These are phyloP conservation scores for Drosophila kurseongensis DNA, from an alignment of 1,140 invertebrate genomes.

Conservation along the genomic window DNA sequence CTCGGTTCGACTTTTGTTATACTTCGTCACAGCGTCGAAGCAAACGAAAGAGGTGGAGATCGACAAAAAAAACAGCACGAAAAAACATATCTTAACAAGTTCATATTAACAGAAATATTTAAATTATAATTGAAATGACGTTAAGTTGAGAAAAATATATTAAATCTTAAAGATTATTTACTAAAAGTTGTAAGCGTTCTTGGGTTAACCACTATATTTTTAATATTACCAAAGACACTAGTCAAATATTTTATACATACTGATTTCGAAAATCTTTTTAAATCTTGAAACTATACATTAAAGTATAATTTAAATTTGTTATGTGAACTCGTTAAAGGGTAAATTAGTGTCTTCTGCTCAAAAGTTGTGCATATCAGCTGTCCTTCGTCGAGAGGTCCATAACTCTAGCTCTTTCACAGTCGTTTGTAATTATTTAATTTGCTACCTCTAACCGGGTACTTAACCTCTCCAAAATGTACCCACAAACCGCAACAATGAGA, in stretches of 20 bases:
- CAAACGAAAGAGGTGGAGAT: slow-evolving; percentile 3
- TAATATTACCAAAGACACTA: too few species aligned
- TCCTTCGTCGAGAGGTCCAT: slow-evolving; percentile 8
- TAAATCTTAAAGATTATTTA: too few species aligned
- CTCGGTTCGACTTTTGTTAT: slow-evolving; percentile 11
- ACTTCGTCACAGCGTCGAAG: slow-evolving; percentile 4
- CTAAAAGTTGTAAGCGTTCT: too few species aligned
- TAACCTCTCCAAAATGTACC: slow-evolving; percentile 64
- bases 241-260: too few species aligned
- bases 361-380: slow-evolving; percentile 8
- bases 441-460: slow-evolving; percentile 65
- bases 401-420: slow-evolving; percentile 13
- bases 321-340: neutral
- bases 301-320: neutral
- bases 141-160: neutral
- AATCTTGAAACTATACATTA: too few species aligned
- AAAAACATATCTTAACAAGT: neutral
- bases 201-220: too few species aligned
- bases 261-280: too few species aligned
- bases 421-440: slow-evolving; percentile 71
- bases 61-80: too few species aligned
- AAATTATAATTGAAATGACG: neutral
- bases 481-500: slow-evolving; percentile 73
- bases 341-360: slow-evolving; percentile 6
- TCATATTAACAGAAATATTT: neutral